Evolutionary conservation across 2,888 invertebrate genomes (phyloP), one percentile per base, ranked within the genome.

Genomic region (Mesorhabditis belari): DNA sequence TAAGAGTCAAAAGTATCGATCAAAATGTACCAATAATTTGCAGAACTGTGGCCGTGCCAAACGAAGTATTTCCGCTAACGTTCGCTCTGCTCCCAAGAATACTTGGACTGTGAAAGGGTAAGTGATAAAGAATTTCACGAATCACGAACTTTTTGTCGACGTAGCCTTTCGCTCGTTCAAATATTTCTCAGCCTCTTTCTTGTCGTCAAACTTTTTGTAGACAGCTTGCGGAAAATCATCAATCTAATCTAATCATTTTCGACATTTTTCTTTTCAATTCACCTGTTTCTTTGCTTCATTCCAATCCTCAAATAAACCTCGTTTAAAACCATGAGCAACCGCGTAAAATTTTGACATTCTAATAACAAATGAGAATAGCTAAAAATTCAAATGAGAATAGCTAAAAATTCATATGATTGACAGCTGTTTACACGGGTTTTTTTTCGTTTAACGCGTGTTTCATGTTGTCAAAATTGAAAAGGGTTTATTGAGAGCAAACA

Each of bases 141-240:
- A n/a, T n/a, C n/a, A 58, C 67, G 58, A 25, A 70, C 70, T 58
- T 28, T 68, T 62, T 35, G 71, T 65, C 6, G 59, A 64, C 26
- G 62, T 62, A 5, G 72, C 64, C 52, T 63, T 62, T 6, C 70
- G 51, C 17, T 69, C 64, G 17, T 64, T 62, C 25, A 73, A 60
- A 59, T 65, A 76, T 51, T 67, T 62, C 55, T 74, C 69, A 5
- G 76, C 76, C 24, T 76, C 75, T 17, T 68, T 68, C 19, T 68
- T 61, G 4, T 60, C 68, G 2, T 58, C 63, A 53, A 75, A 76
- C 61, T 76, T 75, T 58, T 75, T 75, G 62, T 67, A 74, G 26
- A 69, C 65, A 23, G 74, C 66, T 55, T 74, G 72, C 3, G 75
- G 75, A 56, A 75, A 75, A 44, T 67, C 68, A 57, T 65, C 67